Percentiles rank a stretch among this genome's conserved stretches.
phyloP scores from a whole-genome alignment of 2,888 invertebrate genomes.

The Drosophila kambysellisi region DNA sequence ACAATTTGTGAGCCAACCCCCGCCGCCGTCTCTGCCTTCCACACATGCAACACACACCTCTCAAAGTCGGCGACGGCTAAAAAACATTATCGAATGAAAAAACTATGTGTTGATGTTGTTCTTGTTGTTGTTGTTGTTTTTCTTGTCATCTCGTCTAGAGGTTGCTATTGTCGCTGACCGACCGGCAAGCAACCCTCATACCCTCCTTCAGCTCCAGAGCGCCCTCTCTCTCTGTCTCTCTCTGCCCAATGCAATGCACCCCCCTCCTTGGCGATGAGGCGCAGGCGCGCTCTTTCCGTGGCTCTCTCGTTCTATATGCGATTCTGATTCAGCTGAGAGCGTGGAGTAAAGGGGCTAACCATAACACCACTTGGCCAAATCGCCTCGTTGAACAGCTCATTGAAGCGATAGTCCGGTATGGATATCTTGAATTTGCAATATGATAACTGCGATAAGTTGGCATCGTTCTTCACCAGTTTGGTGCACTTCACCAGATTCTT shows the following conservation, averaged over 20 bases:
- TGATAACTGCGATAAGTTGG: constrained; percentile 81
- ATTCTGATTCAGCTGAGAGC: constrained; percentile 83
- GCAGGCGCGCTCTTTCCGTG: constrained; percentile 45
- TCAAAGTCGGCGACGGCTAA: constrained; percentile 28
- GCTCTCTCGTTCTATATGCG: constrained; percentile 74
- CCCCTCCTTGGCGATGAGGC: constrained; percentile 12
- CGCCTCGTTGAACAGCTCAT: constrained; percentile 83
- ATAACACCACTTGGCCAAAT: constrained; percentile 84
- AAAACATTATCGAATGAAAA: constrained; percentile 60
- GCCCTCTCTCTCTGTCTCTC: not conserved
- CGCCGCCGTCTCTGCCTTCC: not conserved
- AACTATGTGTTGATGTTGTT: constrained; percentile 19
- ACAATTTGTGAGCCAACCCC: constrained; percentile 52
- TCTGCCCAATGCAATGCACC: constrained; percentile 27
- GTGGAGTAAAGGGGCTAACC: constrained; percentile 83
- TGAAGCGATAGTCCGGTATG: constrained; percentile 83
- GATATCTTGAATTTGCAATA: constrained; percentile 83
- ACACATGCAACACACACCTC: not conserved
- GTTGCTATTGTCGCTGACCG: constrained; percentile 53
- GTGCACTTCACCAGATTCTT: constrained; percentile 83
- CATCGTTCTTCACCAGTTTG: constrained; percentile 83
- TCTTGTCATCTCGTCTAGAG: constrained; percentile 23
- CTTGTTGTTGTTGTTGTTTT: constrained; percentile 20
- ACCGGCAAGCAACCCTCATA: constrained; percentile 59
- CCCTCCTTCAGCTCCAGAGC: not conserved